A percentile compares a stretch with the other conserved stretches of the same genome.
phyloP scores from a whole-genome alignment of 2,797 vertebrate species.

The Sebastes dallii region DNA sequence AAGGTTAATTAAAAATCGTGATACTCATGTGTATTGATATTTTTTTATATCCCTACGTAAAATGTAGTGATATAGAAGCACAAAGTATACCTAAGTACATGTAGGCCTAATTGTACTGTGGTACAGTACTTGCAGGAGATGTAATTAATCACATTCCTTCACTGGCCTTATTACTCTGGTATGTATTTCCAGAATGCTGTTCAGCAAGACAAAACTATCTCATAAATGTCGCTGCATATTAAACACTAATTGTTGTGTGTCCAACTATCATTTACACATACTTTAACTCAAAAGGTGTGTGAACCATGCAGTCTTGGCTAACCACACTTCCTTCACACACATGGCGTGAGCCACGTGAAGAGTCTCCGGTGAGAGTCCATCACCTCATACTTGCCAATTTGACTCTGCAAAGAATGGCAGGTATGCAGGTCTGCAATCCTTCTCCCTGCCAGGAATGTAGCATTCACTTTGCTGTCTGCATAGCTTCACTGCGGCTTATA shows the following conservation, averaged over 20 bases:
- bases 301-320: background rate
- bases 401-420: constrained; percentile 50
- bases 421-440: constrained; percentile 63
- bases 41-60: too few relatives aligned
- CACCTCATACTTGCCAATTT: constrained; percentile 26
- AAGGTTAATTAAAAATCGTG: too few relatives aligned
- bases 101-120: background rate
- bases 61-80: background rate
- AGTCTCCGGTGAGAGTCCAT: background rate
- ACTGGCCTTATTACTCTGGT: background rate
- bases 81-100: background rate
- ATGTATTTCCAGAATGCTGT: constrained; percentile 1
- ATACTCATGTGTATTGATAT: too few relatives aligned
- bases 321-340: constrained; percentile 23
- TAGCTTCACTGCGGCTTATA: constrained; percentile 28
- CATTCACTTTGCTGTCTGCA: constrained; percentile 42
- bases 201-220: background rate
- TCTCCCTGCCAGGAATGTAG: constrained; percentile 55
- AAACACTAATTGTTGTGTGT: background rate
- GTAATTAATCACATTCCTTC: background rate
- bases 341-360: background rate
- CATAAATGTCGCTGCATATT: background rate
- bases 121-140: background rate
- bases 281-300: background rate
- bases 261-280: constrained; percentile 6